A percentile compares a stretch with the other conserved stretches of the same genome.
These are phyloP conservation scores for Osmerus mordax DNA, from an alignment of 2,113 vertebrate species.

Conservation along the genomic window DNA sequence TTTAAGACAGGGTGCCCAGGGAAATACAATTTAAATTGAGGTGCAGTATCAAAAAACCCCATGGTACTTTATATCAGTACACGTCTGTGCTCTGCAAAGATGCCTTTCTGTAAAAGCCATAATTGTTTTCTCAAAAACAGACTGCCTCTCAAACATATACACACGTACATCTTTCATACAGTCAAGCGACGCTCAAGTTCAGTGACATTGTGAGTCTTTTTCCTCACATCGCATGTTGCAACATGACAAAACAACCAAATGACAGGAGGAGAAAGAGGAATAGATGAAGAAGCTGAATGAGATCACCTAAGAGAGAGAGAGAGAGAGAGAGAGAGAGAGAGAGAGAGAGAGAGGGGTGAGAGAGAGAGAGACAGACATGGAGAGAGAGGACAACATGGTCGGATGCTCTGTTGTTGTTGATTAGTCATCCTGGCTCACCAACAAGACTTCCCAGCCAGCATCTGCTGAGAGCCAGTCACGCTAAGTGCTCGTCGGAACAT, in stretches of 20 bases:
- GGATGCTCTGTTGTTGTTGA: constrained; percentile 9
- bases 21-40: too few relatives aligned
- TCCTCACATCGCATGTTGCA: constrained; percentile 35
- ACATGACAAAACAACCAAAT: constrained; percentile 38
- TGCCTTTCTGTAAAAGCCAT: background rate
- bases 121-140: too few relatives aligned
- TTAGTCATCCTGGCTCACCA: constrained; percentile 14
- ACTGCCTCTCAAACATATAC: too few relatives aligned
- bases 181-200: constrained; percentile 22
- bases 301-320: constrained; percentile 28
- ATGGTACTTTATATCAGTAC: constrained; percentile 6
- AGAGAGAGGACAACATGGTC: constrained; percentile 17
- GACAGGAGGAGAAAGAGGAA: constrained; percentile 8
- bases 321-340: constrained; percentile 15
- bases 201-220: constrained; percentile 27
- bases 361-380: constrained; percentile 1
- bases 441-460: background rate
- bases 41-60: too few relatives aligned
- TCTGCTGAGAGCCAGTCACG: constrained; percentile 24
- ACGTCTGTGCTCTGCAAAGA: background rate
- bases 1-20: too few relatives aligned
- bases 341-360: constrained; percentile 38
- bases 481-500: constrained; percentile 34
- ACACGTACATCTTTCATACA: constrained; percentile 42
- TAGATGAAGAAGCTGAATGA: constrained; percentile 33